Evolutionary conservation across 2,113 vertebrate species (phyloP).

Genomic region (human): DNA sequence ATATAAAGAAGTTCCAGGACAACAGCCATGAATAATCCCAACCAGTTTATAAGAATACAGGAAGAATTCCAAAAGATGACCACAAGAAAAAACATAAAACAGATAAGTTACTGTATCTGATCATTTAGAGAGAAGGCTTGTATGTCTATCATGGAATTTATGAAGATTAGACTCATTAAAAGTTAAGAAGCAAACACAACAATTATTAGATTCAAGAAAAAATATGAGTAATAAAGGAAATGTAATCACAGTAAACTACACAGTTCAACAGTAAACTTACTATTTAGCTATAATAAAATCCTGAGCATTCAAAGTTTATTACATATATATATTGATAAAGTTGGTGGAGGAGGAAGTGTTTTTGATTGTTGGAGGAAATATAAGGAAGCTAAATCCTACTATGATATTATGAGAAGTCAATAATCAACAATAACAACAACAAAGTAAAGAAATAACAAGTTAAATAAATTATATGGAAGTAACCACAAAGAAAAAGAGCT

Average conservation of each 20-base stretch:
- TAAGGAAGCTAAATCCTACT: neutral
- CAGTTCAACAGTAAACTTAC: neutral
- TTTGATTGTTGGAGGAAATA: neutral
- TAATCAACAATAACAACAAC: neutral
- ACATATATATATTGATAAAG: neutral
- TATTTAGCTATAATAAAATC: neutral
- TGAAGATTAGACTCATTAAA: neutral
- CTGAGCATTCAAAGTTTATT: neutral
- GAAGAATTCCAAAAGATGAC: neutral
- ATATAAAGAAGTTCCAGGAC: neutral
- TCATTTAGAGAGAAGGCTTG: neutral
- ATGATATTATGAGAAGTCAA: neutral
- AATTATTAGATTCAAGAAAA: constrained; percentile 20
- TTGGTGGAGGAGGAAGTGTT: neutral
- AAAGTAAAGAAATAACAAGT: neutral
- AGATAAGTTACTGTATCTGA: neutral
- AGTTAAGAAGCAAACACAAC: neutral
- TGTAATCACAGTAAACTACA: neutral
- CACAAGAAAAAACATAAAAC: neutral
- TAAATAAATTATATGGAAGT: neutral
- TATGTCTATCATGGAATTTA: neutral
- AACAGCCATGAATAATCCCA: neutral
- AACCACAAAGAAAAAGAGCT: neutral
- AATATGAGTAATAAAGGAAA: neutral
- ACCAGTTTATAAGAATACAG: neutral